Base-by-base conservation (phyloP, 2,888 invertebrate species). In the Marronus borbonicus region DNA sequence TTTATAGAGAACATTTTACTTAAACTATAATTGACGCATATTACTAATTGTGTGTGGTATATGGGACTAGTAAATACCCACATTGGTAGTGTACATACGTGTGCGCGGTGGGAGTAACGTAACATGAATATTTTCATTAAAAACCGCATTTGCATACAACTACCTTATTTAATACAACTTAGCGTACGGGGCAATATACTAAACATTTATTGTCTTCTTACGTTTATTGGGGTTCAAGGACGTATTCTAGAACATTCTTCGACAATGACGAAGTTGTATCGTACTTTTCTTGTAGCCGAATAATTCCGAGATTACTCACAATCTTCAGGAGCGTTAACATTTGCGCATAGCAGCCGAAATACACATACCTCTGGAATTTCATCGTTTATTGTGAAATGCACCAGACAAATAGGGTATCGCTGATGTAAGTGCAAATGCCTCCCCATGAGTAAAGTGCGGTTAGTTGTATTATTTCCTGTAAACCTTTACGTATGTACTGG, bases 231-330 rank as follows among this genome's bases (percentile, higher is more conserved):
- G 66, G 76, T 76, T 76, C 76, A 76, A 76, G 76, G 76, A 44
- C 76, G 58, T 31, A 64, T 66, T 74, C 55, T 76, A 55, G 64
- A 62, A 49, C 76, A 76, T 76, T 76, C 76, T 28, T 66, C 68
- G 20, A 28, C 44, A 68, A 58, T 76, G 76, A 74, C 72, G 60
- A 74, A 55, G 58, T 10, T 49, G 60, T 39, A 49, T 8, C 50
- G 14, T 62, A 44, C 39, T 39, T 20, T 60, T 74, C 55, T 24
- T 10, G 12, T 44, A 17, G 72, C 14, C 44, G 49, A 44, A 76
- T 66, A 76, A 76, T 76, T 76, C 39, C 55, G 55, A 28, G 65
- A 76, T 76, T 68, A 66, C 76, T 76, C 76, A 68, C 55, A 76
- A 76, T 58, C 52, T 8, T 52, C 12, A n/a, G 72, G 58, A 72